These are phyloP conservation scores for Erythrocercus mccallii DNA, from an alignment of 2,113 vertebrate species.

Conservation along the genomic window DNA sequence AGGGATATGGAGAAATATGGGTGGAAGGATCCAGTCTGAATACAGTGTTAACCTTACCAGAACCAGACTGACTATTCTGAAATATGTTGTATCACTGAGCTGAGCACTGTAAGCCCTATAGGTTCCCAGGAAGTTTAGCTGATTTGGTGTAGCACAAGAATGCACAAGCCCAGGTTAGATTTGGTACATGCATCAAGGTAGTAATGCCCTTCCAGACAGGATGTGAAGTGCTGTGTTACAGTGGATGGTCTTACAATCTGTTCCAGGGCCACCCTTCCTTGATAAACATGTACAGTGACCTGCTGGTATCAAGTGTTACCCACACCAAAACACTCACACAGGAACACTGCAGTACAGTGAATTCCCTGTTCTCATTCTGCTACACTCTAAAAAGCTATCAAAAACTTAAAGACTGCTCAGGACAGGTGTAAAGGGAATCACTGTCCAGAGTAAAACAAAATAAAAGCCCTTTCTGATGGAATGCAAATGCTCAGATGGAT, in stretches of 20 bases:
- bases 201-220: not conserved
- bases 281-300: accelerated
- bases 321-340: accelerated
- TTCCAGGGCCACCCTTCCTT: not conserved
- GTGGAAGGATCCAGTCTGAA: not conserved
- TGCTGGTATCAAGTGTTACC: not conserved
- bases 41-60: not conserved
- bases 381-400: not conserved
- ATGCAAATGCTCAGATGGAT: not conserved
- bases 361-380: accelerated
- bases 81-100: not conserved
- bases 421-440: not conserved
- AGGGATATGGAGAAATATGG: not conserved
- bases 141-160: not conserved
- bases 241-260: not conserved
- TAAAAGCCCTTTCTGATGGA: not conserved
- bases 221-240: not conserved
- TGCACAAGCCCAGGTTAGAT: not conserved
- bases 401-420: not conserved
- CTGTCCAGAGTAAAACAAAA: not conserved
- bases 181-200: not conserved
- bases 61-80: not conserved
- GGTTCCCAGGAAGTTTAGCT: not conserved
- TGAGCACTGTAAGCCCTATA: not conserved
- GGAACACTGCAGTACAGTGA: not conserved